A percentile compares a stretch with the other conserved stretches of the same genome.
Evolutionary conservation across 2,113 vertebrate species (phyloP).

Genomic region (Gymnorhina tibicen): DNA sequence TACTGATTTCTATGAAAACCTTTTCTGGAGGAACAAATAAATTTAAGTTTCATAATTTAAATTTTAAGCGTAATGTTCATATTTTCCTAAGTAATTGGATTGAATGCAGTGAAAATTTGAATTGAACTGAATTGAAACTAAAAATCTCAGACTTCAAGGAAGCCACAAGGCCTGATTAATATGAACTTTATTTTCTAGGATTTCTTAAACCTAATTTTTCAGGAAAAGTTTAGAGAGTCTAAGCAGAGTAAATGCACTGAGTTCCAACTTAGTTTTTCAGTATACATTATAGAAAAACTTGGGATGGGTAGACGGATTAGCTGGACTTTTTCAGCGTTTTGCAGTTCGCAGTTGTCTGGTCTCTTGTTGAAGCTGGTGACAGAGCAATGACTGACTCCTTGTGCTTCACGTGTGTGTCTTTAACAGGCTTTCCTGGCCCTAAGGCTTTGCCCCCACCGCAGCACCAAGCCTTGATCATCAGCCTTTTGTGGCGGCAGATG

Average conservation of each 20-base stretch:
- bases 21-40: background rate
- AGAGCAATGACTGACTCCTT: too few relatives aligned
- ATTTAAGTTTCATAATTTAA: background rate
- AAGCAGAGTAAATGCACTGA: background rate
- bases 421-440: background rate
- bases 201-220: background rate
- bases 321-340: background rate
- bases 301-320: fast-evolving
- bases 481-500: background rate
- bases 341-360: too few relatives aligned
- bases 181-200: background rate
- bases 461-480: fast-evolving
- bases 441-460: fast-evolving
- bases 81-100: background rate
- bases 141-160: background rate
- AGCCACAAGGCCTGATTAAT: background rate
- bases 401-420: background rate
- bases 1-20: background rate
- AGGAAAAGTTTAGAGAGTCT: background rate
- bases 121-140: background rate
- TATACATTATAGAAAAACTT: background rate
- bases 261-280: background rate
- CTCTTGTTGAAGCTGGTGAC: background rate
- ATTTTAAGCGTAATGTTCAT: background rate
- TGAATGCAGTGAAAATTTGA: background rate